Evolutionary conservation across 2,113 vertebrate species (phyloP).

Genomic region (Gasterosteus nipponicus): DNA sequence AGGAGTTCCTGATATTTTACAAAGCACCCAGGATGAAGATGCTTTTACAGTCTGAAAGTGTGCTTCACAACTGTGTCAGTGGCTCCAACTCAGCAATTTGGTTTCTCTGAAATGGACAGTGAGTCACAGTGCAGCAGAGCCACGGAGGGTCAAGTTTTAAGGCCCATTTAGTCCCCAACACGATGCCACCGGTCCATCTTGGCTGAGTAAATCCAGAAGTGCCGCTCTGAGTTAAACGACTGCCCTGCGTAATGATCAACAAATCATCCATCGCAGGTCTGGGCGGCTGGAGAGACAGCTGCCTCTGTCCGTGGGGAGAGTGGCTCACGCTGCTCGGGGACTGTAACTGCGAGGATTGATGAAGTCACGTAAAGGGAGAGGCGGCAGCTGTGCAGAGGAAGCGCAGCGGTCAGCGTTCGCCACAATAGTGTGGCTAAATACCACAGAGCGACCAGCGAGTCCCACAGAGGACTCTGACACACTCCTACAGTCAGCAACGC

Average conservation of each 20-base stretch:
- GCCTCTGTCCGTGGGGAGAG: slow-evolving; percentile 28
- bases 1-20: slow-evolving; percentile 14
- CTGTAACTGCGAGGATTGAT: slow-evolving; percentile 60
- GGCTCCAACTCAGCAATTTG: not conserved
- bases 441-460: slow-evolving; percentile 32
- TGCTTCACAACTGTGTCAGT: not conserved
- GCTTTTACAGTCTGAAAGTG: slow-evolving; percentile 6
- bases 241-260: slow-evolving; percentile 34
- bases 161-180: slow-evolving; percentile 35
- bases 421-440: slow-evolving; percentile 47
- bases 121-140: slow-evolving; percentile 27
- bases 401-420: slow-evolving; percentile 54
- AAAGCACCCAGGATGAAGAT: slow-evolving; percentile 8
- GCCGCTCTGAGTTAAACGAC: slow-evolving; percentile 33
- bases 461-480: slow-evolving; percentile 24
- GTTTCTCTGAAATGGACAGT: not conserved
- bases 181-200: slow-evolving; percentile 18
- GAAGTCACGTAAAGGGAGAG: slow-evolving; percentile 57
- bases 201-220: slow-evolving; percentile 31
- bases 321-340: slow-evolving; percentile 33
- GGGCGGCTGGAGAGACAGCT: slow-evolving; percentile 15
- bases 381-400: slow-evolving; percentile 52
- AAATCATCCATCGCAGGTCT: slow-evolving; percentile 50
- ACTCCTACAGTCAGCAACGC: not conserved
- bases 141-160: slow-evolving; percentile 7